These are phyloP conservation scores for Plagodis pulveraria DNA, from an alignment of 2,888 invertebrate species.

Conservation along the genomic window DNA sequence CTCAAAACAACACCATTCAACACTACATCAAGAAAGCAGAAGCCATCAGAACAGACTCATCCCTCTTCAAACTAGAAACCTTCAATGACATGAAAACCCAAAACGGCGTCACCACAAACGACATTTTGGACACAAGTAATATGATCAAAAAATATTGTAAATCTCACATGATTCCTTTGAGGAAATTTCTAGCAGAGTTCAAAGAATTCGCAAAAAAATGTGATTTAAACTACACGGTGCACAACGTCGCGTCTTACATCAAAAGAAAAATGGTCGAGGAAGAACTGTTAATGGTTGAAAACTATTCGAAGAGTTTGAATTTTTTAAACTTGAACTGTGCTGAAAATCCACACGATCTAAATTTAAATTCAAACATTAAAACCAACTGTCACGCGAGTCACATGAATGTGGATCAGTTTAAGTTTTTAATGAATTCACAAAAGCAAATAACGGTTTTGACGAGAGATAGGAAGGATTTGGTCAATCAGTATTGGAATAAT, in stretches of 20 bases:
- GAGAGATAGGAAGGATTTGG: constrained; percentile 19
- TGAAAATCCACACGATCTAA: constrained; percentile 6
- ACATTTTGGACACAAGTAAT: constrained; percentile 56
- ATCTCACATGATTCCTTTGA: constrained; percentile 45
- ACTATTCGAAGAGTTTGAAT: constrained; percentile 46
- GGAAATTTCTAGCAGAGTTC: constrained; percentile 52
- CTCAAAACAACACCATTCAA: constrained; percentile 36
- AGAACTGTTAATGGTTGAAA: constrained; percentile 50
- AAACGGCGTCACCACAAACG: constrained; percentile 45
- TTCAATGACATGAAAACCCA: constrained; percentile 46
- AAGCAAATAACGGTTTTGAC: constrained; percentile 26
- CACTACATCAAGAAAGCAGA: constrained; percentile 43
- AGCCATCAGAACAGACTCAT: constrained; percentile 21
- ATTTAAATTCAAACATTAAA: neutral
- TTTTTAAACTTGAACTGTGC: constrained; percentile 39
- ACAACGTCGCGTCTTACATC: constrained; percentile 54
- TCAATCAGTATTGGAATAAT: constrained; percentile 28
- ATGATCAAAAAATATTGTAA: constrained; percentile 58
- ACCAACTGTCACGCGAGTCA: neutral
- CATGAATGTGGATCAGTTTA: constrained; percentile 9
- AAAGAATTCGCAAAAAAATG: constrained; percentile 49
- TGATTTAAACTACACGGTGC: constrained; percentile 46
- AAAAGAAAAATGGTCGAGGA: constrained; percentile 52
- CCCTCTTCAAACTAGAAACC: constrained; percentile 47
- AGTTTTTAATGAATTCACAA: constrained; percentile 19